These are phyloP conservation scores for Agrotis clavis DNA, from an alignment of 2,888 invertebrate genomes.

Conservation along the genomic window DNA sequence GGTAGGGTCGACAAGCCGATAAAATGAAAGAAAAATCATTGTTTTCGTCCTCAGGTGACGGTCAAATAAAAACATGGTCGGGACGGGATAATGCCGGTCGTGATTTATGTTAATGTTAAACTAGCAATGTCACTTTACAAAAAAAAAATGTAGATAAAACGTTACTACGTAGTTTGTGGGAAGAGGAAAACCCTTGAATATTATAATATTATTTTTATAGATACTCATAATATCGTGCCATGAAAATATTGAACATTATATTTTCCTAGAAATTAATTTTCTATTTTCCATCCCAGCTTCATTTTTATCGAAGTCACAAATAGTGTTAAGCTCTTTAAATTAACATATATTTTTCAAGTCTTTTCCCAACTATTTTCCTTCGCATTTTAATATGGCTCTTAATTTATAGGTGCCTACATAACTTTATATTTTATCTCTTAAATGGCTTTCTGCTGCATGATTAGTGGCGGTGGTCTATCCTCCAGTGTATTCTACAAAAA, in stretches of 20 bases:
- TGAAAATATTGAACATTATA: constrained; percentile 13
- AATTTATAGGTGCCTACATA: constrained; percentile 40
- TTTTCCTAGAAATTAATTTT: constrained; percentile 1
- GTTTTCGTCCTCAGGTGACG: constrained; percentile 45
- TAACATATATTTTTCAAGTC: constrained; percentile 30
- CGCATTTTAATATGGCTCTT: constrained; percentile 35
- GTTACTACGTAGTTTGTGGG: constrained; percentile 21
- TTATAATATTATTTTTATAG: constrained; percentile 5
- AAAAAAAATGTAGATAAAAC: constrained; percentile 26
- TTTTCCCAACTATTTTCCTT: constrained; percentile 22
- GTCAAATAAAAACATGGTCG: constrained; percentile 48
- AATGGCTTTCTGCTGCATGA: constrained; percentile 58
- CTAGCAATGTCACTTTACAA: constrained; percentile 41
- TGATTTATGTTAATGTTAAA: constrained; percentile 58
- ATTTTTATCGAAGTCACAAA: constrained; percentile 19
- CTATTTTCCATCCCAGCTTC: background rate
- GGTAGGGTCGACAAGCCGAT: constrained; percentile 30
- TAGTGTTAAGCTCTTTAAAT: constrained; percentile 30
- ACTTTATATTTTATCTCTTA: constrained; percentile 49
- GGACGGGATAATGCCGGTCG: constrained; percentile 49
- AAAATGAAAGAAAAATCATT: constrained; percentile 47
- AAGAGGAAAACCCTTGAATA: constrained; percentile 17
- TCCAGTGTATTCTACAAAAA: constrained; percentile 63
- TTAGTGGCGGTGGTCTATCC: constrained; percentile 49
- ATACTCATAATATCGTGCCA: background rate